Evolutionary conservation across 2,797 vertebrate species (phyloP).

Genomic region (Erpetoichthys calabaricus): DNA sequence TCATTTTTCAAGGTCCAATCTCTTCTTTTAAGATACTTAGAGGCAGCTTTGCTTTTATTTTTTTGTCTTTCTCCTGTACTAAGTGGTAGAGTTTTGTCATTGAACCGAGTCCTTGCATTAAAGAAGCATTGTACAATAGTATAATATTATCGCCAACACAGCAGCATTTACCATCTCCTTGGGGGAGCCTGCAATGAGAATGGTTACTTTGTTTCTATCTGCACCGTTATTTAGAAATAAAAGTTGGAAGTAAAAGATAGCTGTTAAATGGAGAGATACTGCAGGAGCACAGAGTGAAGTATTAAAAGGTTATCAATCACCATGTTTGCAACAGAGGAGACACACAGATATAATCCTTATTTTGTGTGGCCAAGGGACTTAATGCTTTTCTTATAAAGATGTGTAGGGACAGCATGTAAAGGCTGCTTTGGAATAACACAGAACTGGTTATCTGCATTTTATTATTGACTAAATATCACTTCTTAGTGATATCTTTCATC

Average conservation of each 20-base stretch:
- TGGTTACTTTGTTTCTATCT: constrained; percentile 18
- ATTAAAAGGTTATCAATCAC: constrained; percentile 19
- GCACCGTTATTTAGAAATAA: constrained; percentile 10
- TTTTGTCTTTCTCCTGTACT: no score
- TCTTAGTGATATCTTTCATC: no score
- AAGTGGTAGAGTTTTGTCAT: constrained; percentile 1
- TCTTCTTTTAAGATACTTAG: constrained; percentile 1
- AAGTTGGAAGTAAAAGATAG: constrained; percentile 14
- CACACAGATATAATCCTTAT: constrained; percentile 7
- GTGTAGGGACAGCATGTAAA: no score
- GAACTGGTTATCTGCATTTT: no score
- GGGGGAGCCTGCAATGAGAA: constrained; percentile 13
- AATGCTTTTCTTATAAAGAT: background rate
- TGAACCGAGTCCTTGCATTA: constrained; percentile 11
- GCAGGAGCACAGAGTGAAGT: background rate
- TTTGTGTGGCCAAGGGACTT: constrained; percentile 4
- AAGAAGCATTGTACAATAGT: constrained; percentile 13
- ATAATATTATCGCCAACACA: constrained; percentile 13
- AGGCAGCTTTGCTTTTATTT: no score
- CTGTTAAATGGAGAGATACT: constrained; percentile 10
- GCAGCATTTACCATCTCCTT: constrained; percentile 17
- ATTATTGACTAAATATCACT: no score
- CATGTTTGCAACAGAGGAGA: constrained; percentile 13
- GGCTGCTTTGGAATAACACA: no score
- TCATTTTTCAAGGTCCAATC: constrained; percentile 6